Base-by-base conservation (phyloP, 1,140 invertebrate species). In the Episyrphus balteatus region DNA sequence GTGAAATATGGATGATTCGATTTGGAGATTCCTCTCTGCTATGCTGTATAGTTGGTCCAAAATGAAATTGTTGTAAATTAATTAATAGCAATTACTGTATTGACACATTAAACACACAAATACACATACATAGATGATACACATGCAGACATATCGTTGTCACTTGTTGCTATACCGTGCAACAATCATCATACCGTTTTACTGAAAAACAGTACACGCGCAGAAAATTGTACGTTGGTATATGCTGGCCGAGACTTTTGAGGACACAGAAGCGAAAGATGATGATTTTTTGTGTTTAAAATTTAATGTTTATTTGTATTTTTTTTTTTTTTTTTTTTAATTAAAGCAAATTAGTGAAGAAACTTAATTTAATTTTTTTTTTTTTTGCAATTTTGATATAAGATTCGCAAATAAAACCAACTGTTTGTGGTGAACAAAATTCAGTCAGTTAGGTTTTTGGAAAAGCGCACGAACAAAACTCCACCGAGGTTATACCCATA, bases 81-180 rank as follows among this genome's bases (percentile, higher is more conserved):
- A 48, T 61, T 65, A 62, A 62, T 65, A 62, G 55, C 56, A 57
- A 59, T 62, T 56, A 50, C 45, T 50, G 52, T 50, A 50, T 50
- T 47, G 47, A 54, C 21, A 26, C 21, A 26, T 8, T 8, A 26
- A 3, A 26, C 21, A 26, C 21, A 26, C 21, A 26, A 8, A 26
- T 26, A 5, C 21, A 26, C 21, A 5, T 26, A 26, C 8, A 26
- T 26, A 26, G 3, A 26, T 5, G 8, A 5, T 8, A 26, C 8
- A 26, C 8, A 26, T 8, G 21, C 3, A 26, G 8, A 3, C 21
- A 8, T 26, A 26, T 26, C 21, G 21, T 26, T 26, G 21, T 26
- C 21, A 26, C 21, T 26, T 26, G 21, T 26, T 26, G 21, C 21
- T 5, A 26, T 8, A 26, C 21, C 21, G 3, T 8, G 21, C 21